These are phyloP conservation scores for Ametastegia equiseti DNA, from an alignment of 2,888 invertebrate genomes.

Conservation along the genomic window DNA sequence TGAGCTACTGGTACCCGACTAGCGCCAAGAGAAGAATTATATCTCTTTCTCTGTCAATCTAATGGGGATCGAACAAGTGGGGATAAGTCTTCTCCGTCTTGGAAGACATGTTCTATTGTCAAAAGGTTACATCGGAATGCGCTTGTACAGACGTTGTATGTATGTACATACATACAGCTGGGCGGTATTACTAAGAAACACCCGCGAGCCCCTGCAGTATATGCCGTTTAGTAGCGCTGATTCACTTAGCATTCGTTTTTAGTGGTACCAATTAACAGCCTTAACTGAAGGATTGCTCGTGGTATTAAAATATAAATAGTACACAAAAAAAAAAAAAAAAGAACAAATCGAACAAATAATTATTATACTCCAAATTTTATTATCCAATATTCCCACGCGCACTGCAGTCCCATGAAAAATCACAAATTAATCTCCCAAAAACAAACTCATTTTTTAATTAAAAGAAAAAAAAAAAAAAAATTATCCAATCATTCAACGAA, in stretches of 20 bases:
- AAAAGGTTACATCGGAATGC: conserved; percentile 12
- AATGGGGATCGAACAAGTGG: conserved; percentile 7
- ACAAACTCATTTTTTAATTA: no score
- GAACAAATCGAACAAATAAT: no score
- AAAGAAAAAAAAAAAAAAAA: no score
- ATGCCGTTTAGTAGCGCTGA: not conserved
- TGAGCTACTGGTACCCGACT: not conserved
- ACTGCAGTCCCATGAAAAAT: no score
- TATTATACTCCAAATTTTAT: no score
- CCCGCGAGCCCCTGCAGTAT: not conserved
- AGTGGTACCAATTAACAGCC: not conserved
- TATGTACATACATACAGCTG: not conserved
- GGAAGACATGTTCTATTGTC: conserved; percentile 8
- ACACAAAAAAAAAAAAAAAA: not conserved
- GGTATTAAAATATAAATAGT: not conserved
- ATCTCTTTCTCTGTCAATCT: not conserved
- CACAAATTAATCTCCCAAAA: no score
- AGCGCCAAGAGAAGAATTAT: not conserved
- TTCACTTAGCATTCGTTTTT: not conserved
- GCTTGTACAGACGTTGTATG: not conserved
- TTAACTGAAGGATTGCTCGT: not conserved
- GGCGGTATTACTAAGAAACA: not conserved
- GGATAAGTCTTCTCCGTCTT: not conserved
- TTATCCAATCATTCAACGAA: no score
- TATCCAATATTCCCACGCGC: no score